These are phyloP conservation scores for Thamnophis elegans DNA, from an alignment of 2,797 vertebrate genomes.

Conservation along the genomic window DNA sequence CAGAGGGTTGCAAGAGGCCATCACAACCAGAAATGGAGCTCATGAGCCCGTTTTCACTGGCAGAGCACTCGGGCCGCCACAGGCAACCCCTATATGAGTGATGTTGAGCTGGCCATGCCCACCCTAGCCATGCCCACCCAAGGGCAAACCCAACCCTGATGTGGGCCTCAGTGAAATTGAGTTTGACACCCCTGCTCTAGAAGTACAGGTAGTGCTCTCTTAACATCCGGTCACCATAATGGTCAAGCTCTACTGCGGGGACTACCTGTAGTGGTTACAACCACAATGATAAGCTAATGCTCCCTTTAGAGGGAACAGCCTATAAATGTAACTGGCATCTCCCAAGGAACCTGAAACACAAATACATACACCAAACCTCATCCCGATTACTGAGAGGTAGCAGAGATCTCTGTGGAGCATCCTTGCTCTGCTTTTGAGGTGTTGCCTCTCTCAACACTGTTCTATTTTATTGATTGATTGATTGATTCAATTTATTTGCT, in stretches of 20 bases:
- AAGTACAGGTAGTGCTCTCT: neutral
- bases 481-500: neutral
- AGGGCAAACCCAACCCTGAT: too few species aligned
- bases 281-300: neutral
- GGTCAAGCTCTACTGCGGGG: neutral
- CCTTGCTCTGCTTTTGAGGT: neutral
- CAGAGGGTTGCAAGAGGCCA: too few species aligned
- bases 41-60: too few species aligned
- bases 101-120: too few species aligned
- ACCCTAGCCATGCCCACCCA: too few species aligned
- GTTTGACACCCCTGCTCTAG: too few species aligned
- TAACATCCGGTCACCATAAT: neutral
- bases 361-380: neutral
- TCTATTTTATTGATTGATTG: neutral
- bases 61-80: too few species aligned
- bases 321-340: neutral
- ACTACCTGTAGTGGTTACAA: neutral
- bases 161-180: too few species aligned
- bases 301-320: neutral
- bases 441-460: neutral
- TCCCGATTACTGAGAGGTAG: neutral
- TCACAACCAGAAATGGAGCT: too few species aligned
- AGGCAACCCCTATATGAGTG: too few species aligned
- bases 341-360: neutral
- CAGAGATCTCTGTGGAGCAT: neutral